Evolutionary conservation across 37 sponge, comb jelly and placozoan species (phyloP).

Genomic region (Agelas oroides): DNA sequence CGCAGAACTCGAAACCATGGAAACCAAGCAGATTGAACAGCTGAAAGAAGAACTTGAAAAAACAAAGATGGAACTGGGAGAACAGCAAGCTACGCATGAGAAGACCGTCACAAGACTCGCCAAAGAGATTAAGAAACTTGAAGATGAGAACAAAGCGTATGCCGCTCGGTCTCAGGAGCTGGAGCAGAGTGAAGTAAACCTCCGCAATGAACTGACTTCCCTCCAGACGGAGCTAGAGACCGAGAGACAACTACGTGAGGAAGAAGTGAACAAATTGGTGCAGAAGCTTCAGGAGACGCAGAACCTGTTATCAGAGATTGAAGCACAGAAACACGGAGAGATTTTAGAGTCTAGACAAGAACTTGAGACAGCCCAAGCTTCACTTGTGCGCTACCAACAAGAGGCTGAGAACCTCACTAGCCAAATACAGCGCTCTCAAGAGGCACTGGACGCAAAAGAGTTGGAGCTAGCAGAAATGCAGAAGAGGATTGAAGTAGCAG

Average conservation of each 20-base stretch:
- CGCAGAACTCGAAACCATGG: no score
- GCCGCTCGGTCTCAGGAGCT: background rate
- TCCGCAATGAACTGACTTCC: background rate
- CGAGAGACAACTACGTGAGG: slow-evolving; percentile 5
- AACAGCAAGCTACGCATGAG: background rate
- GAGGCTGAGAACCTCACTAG: background rate
- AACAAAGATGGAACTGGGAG: background rate
- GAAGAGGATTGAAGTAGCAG: background rate
- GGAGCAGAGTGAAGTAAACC: slow-evolving; percentile 15
- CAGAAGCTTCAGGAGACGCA: slow-evolving; percentile 1
- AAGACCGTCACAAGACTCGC: background rate
- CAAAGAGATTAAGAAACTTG: background rate
- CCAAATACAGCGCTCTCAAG: background rate
- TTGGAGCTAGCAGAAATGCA: background rate
- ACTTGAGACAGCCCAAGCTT: background rate
- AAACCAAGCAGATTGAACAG: background rate
- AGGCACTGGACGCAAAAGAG: background rate
- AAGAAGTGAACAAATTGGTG: slow-evolving; percentile 8
- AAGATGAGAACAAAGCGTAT: slow-evolving; percentile 11
- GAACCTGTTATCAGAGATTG: background rate
- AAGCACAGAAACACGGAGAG: background rate
- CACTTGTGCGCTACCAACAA: background rate
- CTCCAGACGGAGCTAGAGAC: background rate
- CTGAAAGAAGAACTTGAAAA: slow-evolving; percentile 12
- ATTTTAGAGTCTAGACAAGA: background rate